These are phyloP conservation scores for Otocyon megalotis DNA, from an alignment of 2,113 vertebrate species.

Conservation along the genomic window DNA sequence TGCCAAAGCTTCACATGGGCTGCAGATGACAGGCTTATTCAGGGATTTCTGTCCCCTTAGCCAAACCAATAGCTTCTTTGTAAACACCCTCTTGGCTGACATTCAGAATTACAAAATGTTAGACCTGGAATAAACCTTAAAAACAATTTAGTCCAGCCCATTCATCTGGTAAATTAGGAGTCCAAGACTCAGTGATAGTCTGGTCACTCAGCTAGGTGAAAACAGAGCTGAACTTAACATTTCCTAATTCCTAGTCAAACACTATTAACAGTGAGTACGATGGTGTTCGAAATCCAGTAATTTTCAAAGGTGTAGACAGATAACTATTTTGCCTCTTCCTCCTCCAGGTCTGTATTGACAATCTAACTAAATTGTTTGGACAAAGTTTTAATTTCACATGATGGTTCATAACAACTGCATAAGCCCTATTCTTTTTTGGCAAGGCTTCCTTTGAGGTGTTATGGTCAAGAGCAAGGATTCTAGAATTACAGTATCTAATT, in stretches of 20 bases:
- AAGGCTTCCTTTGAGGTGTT: neutral
- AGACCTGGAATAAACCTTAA: neutral
- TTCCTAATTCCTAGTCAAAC: neutral
- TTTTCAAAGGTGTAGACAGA: neutral
- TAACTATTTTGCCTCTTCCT: neutral
- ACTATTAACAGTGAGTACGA: neutral
- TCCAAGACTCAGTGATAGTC: neutral
- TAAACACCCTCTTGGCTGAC: neutral
- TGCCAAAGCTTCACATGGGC: neutral
- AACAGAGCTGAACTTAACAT: neutral
- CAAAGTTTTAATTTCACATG: neutral
- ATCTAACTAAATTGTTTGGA: neutral
- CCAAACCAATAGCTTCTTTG: slow-evolving; percentile 1
- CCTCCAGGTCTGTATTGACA: neutral
- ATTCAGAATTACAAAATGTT: slow-evolving; percentile 4
- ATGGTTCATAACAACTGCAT: neutral
- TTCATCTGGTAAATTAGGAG: neutral
- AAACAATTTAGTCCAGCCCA: neutral
- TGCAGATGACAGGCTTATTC: neutral
- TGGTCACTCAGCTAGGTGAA: neutral
- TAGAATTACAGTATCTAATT: neutral
- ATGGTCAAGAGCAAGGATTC: neutral
- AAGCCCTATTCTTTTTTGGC: neutral
- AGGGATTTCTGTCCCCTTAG: neutral
- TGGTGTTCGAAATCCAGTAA: neutral